Percentiles rank a stretch among this genome's conserved stretches.
Conservation (phyloP, 1,140 invertebrate genomes). For the Drosophila teissieri region DNA sequence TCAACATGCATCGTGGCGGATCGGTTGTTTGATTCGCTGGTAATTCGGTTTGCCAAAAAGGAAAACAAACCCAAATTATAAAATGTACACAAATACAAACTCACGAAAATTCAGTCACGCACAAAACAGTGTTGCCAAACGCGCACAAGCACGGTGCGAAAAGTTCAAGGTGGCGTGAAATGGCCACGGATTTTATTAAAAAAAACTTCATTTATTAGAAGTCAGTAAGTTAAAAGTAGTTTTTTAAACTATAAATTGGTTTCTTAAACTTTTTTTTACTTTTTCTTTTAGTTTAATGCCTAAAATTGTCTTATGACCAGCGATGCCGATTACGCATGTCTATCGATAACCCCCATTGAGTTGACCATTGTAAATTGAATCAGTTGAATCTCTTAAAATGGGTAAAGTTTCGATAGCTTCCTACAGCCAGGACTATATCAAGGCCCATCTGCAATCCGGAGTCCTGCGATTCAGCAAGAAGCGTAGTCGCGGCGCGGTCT, state of each 20-base stretch:
- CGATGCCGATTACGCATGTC: background rate
- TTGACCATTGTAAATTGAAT: background rate
- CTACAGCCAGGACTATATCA: constrained; percentile 17
- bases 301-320: background rate
- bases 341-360: background rate
- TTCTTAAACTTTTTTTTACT: background rate
- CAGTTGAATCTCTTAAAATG: background rate
- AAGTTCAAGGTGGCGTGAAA: background rate
- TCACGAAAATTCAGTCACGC: constrained; percentile 76
- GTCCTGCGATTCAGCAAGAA: constrained; percentile 13
- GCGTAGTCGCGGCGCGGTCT: constrained; percentile 29
- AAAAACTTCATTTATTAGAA: background rate
- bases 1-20: constrained; percentile 57
- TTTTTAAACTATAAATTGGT: background rate
- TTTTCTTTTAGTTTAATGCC: background rate
- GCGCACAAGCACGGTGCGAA: background rate
- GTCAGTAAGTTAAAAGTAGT: background rate
- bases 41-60: constrained; percentile 1
- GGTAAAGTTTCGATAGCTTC: too few relatives aligned
- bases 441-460: constrained; percentile 15
- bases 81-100: constrained; percentile 43
- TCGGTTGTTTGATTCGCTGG: background rate
- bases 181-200: too few relatives aligned
- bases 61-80: constrained; percentile 38
- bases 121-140: constrained; percentile 68